phyloP scores from a whole-genome alignment of 2,888 invertebrate species.

The Bombylius major region DNA sequence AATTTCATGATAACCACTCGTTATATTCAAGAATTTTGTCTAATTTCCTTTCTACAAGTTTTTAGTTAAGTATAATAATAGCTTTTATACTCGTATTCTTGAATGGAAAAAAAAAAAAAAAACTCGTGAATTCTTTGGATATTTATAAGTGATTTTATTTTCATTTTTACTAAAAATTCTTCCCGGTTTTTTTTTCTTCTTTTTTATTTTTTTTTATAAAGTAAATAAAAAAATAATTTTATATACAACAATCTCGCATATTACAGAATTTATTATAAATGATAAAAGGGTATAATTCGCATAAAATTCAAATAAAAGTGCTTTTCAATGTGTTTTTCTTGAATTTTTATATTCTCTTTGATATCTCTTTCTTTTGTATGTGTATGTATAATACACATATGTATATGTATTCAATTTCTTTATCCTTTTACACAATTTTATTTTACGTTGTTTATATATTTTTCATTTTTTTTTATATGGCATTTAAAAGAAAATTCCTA shows the following conservation, averaged over 20 bases:
- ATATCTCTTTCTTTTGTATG: background rate
- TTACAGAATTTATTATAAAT: no score
- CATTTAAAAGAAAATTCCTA: no score
- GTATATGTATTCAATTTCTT: background rate
- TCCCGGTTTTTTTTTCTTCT: no score
- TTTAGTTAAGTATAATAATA: background rate
- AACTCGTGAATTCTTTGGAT: no score
- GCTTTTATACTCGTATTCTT: background rate
- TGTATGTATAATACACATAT: background rate
- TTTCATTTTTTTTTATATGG: no score
- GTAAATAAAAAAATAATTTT: no score
- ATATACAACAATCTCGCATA: no score
- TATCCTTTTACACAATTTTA: background rate
- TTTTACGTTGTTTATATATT: background rate
- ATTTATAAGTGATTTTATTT: no score
- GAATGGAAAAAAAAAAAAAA: no score
- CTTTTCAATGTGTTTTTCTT: background rate
- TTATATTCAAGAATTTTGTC: slow-evolving; percentile 3
- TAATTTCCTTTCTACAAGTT: slow-evolving; percentile 12
- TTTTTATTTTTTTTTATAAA: no score
- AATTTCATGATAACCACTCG: slow-evolving; percentile 3
- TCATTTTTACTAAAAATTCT: no score
- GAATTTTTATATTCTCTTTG: background rate
- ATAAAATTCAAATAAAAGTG: slow-evolving; percentile 8
- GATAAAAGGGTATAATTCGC: slow-evolving; percentile 1